These are phyloP conservation scores for Ictidomys tridecemlineatus DNA, from an alignment of 2,113 vertebrate species.

Conservation along the genomic window DNA sequence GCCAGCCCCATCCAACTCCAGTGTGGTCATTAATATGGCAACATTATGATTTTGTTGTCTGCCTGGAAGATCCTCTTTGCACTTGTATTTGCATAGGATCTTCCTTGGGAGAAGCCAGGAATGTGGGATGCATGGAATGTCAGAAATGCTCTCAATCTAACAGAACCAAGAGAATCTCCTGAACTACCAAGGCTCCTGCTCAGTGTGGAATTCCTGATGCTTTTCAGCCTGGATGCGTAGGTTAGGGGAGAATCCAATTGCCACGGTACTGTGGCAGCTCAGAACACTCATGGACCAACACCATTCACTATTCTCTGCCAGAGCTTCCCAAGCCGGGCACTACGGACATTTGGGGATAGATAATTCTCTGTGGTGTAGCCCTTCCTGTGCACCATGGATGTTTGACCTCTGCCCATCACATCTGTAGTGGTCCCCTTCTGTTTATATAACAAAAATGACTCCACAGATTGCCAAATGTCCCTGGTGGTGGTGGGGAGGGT, in stretches of 20 bases:
- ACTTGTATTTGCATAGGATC: accelerated
- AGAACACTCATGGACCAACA: accelerated
- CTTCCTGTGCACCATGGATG: neutral
- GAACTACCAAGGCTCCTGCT: neutral
- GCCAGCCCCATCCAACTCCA: accelerated
- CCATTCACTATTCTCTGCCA: accelerated
- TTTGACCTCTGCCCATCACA: neutral
- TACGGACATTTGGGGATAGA: neutral
- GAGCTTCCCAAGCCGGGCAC: neutral
- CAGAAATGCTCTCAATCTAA: neutral
- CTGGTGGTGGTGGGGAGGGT: accelerated
- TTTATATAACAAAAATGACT: neutral
- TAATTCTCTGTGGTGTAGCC: neutral
- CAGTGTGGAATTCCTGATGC: neutral
- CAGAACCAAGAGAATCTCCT: neutral
- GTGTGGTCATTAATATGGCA: neutral
- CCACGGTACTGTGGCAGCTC: accelerated
- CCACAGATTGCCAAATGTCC: neutral
- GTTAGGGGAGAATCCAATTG: neutral
- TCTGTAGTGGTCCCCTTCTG: neutral
- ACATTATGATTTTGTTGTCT: neutral
- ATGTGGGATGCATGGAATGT: neutral
- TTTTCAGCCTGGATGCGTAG: accelerated
- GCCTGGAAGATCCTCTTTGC: neutral
- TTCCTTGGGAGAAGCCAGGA: neutral